Evolutionary conservation across 2,888 invertebrate genomes (phyloP), one percentile per base, ranked within the genome.

Genomic region (Ectropis crepuscularia): DNA sequence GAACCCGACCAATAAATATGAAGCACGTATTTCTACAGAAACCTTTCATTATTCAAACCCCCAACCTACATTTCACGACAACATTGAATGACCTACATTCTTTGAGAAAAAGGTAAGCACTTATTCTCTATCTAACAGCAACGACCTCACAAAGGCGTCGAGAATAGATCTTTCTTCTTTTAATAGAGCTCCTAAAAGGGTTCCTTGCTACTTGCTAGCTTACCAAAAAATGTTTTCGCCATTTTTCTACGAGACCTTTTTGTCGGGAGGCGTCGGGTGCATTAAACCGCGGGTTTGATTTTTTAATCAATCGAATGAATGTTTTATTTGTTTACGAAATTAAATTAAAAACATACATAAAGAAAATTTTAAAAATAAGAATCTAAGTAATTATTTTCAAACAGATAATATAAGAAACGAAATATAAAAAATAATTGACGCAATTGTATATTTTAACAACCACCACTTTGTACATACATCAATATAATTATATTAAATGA

Each of bases 141-240:
- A 72, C 72, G 74, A 71, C 73, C 73, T 72, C 70, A 79, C 78
- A 81, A 81, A 81, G 71, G 76, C 72, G 61, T 57, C 68, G 66
- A 69, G 74, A 75, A 82, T 78, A 81, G 77, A 79, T 82, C 80
- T 80, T 77, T 80, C 79, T 80, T 76, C 76, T 80, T 81, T 80
- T 81, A 84, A 83, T 79, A 82, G 79, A 81, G 73, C 77, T 72
- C 70, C 77, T 79, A 78, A 83, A 85, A 82, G 80, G 81, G 81
- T 82, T 76, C 74, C 77, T 74, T 70, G 74, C 69, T 69, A 72
- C 77, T 74, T 69, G 74, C 69, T 69, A 72, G 71, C 72, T 74
- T 74, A 64, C 76, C 74, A 80, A 80, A 81, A 80, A 82, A 75
- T 73, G 74, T 76, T 74, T 75, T 76, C 73, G 67, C 72, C 72